Percentiles rank a stretch among this genome's conserved stretches.
Evolutionary conservation across 53 echinoderm and acorn worm genomes (phyloP).

Genomic region (Arbacia lixula): DNA sequence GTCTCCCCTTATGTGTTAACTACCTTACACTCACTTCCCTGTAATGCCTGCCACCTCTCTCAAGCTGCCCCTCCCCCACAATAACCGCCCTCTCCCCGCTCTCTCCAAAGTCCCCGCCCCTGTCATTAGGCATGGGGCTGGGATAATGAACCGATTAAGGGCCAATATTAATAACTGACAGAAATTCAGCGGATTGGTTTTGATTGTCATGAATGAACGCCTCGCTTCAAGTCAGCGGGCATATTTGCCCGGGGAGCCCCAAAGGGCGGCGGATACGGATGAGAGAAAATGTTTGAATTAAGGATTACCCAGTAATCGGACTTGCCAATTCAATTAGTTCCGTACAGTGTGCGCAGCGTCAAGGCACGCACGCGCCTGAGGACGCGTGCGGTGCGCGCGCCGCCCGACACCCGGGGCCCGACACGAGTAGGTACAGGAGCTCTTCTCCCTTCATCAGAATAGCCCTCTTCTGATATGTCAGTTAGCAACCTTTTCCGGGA

Average conservation of each 20-base stretch:
- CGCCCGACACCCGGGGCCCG: constrained; percentile 21
- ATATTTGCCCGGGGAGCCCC: constrained; percentile 50
- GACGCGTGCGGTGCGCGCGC: constrained; percentile 35
- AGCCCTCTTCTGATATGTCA: no score
- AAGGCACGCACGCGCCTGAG: constrained; percentile 9
- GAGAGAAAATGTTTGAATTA: constrained; percentile 59
- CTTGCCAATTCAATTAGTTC: constrained; percentile 57
- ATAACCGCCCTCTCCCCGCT: background rate
- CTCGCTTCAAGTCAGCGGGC: constrained; percentile 42
- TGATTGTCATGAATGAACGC: constrained; percentile 48
- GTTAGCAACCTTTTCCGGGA: no score
- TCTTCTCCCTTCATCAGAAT: no score
- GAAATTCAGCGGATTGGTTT: background rate
- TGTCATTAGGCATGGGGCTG: constrained; percentile 31
- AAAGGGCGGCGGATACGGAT: constrained; percentile 48
- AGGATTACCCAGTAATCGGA: constrained; percentile 57
- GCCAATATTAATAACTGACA: constrained; percentile 38
- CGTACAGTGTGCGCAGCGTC: constrained; percentile 16
- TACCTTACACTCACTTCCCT: background rate
- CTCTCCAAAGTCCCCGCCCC: constrained; percentile 30
- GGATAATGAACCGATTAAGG: constrained; percentile 38
- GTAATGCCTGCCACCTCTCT: no score
- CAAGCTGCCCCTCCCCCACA: background rate
- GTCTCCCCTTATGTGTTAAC: background rate
- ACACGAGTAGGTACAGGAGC: background rate